phyloP scores from a whole-genome alignment of 2,888 invertebrate genomes.

The Fragum whitleyi region DNA sequence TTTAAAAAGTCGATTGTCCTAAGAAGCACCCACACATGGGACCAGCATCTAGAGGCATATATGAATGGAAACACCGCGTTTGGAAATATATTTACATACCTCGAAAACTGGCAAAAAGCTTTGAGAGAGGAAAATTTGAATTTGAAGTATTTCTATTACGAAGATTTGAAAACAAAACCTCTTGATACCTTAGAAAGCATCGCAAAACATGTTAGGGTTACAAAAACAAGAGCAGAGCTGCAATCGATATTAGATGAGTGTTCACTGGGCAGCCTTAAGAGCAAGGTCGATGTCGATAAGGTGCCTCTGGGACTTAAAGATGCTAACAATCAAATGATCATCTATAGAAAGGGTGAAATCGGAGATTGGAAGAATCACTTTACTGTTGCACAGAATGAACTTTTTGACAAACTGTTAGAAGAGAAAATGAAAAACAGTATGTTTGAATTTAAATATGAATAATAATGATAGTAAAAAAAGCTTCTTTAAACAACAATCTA shows the following conservation, averaged over 20 bases:
- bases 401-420: background rate
- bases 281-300: background rate
- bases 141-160: constrained; percentile 1
- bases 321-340: background rate
- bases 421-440: background rate
- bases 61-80: background rate
- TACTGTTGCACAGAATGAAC: constrained; percentile 11
- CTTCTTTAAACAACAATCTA: too few species aligned
- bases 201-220: background rate
- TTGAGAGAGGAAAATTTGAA: background rate
- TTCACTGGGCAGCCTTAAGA: background rate
- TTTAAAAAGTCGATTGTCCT: background rate
- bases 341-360: constrained; percentile 1
- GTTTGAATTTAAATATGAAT: constrained; percentile 8
- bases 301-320: background rate
- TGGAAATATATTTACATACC: background rate
- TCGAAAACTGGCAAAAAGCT: constrained; percentile 6
- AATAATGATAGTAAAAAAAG: too few species aligned
- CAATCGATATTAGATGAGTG: background rate
- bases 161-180: background rate
- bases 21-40: background rate
- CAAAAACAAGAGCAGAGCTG: background rate
- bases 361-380: constrained; percentile 18
- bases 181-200: background rate
- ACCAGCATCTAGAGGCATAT: background rate